A percentile compares a stretch with the other conserved stretches of the same genome.
phyloP scores from a whole-genome alignment of 2,113 vertebrate species.

The Rana temporaria region DNA sequence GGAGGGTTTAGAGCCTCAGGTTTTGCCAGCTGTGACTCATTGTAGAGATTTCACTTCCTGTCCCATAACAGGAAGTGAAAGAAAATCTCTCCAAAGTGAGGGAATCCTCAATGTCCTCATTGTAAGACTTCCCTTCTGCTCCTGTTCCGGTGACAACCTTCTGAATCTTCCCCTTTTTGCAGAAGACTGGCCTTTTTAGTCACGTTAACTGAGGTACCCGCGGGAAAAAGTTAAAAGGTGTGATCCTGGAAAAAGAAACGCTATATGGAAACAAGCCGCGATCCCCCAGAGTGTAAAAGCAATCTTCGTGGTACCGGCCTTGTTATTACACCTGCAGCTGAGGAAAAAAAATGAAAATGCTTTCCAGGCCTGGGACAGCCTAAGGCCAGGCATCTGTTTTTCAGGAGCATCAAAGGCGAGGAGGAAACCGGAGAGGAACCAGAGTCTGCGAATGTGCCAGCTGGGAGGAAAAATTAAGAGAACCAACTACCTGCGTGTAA shows the following conservation, averaged over 20 bases:
- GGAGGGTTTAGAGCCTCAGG: too few species aligned
- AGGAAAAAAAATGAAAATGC: slow-evolving; percentile 5
- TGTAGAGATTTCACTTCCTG: too few species aligned
- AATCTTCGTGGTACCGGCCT: not conserved
- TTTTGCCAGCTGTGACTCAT: too few species aligned
- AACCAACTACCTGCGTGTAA: too few species aligned
- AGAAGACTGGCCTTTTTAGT: not conserved
- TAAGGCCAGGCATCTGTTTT: not conserved
- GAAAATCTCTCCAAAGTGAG: too few species aligned
- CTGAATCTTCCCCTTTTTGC: too few species aligned
- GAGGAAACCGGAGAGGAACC: not conserved
- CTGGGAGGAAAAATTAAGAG: too few species aligned
- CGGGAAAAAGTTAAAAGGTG: not conserved
- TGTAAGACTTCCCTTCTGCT: too few species aligned
- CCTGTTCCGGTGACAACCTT: too few species aligned
- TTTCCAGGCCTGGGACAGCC: not conserved
- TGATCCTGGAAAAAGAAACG: not conserved
- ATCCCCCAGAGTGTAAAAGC: not conserved
- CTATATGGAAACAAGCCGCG: not conserved
- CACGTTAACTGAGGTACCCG: not conserved
- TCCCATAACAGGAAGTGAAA: too few species aligned
- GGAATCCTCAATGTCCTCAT: too few species aligned
- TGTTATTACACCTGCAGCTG: slow-evolving; percentile 14
- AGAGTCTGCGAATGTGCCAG: too few species aligned
- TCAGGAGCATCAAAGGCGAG: not conserved